Percentiles rank a stretch among this genome's conserved stretches.
phyloP scores from a whole-genome alignment of 2,797 vertebrate genomes.

The Thripadectes ignobilis region DNA sequence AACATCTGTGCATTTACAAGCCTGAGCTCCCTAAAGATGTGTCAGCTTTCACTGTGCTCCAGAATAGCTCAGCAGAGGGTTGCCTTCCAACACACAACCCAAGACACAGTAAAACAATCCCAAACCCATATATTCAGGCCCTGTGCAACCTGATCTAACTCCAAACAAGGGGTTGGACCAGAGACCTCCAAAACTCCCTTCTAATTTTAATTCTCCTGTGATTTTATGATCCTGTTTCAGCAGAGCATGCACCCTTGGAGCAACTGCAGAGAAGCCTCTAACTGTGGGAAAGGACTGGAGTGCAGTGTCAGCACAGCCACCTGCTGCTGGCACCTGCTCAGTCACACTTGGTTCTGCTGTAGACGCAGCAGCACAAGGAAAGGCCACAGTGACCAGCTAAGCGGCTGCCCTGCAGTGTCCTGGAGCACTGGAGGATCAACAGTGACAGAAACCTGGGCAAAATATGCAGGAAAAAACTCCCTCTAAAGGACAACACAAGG shows the following conservation, averaged over 20 bases:
- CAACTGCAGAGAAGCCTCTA: not conserved
- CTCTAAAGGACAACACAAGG: not conserved
- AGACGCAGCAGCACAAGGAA: not conserved
- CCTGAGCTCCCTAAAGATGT: not conserved
- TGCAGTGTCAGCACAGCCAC: not conserved
- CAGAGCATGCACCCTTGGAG: not conserved
- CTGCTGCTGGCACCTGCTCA: not conserved
- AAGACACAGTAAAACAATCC: not conserved
- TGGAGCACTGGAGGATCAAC: not conserved
- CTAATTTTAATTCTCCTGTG: not conserved
- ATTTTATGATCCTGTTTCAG: not conserved
- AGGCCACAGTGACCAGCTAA: not conserved
- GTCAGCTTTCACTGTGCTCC: not conserved
- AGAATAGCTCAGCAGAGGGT: not conserved
- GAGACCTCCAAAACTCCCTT: not conserved
- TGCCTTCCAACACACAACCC: not conserved
- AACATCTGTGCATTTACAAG: slow-evolving; percentile 72
- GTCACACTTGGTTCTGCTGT: not conserved
- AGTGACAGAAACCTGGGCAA: not conserved
- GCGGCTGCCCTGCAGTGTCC: not conserved
- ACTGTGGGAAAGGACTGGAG: not conserved
- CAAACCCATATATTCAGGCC: not conserved
- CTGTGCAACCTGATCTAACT: not conserved
- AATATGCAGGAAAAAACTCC: not conserved
- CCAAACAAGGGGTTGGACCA: not conserved